Conservation (phyloP, 1,140 invertebrate genomes). For the Aphaenogaster floridana region DNA sequence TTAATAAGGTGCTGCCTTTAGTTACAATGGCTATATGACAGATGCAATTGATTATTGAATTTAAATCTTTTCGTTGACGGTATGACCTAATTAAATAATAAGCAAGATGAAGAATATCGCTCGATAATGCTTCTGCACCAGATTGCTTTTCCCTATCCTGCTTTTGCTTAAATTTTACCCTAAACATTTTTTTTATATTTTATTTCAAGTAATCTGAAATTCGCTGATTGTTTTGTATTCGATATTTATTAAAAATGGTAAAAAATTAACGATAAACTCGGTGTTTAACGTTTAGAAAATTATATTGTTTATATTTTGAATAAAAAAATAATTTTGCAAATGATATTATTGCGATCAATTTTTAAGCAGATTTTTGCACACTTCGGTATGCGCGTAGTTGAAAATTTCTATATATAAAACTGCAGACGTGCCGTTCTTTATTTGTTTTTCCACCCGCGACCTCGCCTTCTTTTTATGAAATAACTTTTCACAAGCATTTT, state of each 20-base stretch:
- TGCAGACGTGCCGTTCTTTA: neutral
- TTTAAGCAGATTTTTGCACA: neutral
- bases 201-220: neutral
- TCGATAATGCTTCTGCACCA: neutral
- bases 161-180: neutral
- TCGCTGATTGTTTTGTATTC: neutral
- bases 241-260: neutral
- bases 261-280: neutral
- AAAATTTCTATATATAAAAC: slow-evolving; percentile 2
- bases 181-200: neutral
- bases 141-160: neutral
- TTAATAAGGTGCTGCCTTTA: neutral
- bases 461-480: neutral
- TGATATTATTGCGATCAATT: neutral
- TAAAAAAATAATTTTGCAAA: neutral
- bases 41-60: slow-evolving; percentile 45
- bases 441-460: neutral
- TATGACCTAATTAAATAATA: slow-evolving; percentile 37
- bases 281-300: neutral
- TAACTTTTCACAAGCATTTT: neutral
- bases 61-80: slow-evolving; percentile 22
- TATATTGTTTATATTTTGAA: neutral
- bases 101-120: neutral
- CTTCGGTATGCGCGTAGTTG: neutral
- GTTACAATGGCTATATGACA: slow-evolving; percentile 17